Conservation (phyloP, 2,888 invertebrate species). For the Melieria crassipennis region DNA sequence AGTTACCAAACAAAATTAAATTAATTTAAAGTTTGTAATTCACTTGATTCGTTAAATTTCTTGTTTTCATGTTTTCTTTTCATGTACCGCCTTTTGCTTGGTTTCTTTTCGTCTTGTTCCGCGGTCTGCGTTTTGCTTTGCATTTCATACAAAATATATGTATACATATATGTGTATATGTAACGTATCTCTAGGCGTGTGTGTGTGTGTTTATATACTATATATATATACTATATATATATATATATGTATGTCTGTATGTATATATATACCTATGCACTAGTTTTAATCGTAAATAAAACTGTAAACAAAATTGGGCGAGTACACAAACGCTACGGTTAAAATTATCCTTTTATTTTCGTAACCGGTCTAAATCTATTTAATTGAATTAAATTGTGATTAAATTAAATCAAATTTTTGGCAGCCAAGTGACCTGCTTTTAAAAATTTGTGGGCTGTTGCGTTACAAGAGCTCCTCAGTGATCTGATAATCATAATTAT, state of each 20-base stretch:
- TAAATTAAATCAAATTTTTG: no score
- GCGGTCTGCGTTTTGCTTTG: not conserved
- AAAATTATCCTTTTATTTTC: no score
- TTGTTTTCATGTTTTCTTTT: not conserved
- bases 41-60: not conserved
- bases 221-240: not conserved
- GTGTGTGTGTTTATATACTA: not conserved
- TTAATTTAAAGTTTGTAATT: not conserved
- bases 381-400: no score
- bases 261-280: not conserved
- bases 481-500: no score
- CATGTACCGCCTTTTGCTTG: not conserved
- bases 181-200: not conserved
- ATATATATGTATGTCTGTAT: not conserved
- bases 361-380: no score
- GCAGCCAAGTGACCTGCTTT: no score
- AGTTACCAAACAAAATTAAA: slow-evolving; percentile 34
- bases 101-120: no score
- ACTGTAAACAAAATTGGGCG: no score
- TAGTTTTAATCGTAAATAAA: not conserved
- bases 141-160: slow-evolving; percentile 2
- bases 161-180: not conserved
- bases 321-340: no score
- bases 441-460: no score
- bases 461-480: no score